Conservation (phyloP, 1,140 invertebrate genomes). For the Macrosteles quadrilineatus region DNA sequence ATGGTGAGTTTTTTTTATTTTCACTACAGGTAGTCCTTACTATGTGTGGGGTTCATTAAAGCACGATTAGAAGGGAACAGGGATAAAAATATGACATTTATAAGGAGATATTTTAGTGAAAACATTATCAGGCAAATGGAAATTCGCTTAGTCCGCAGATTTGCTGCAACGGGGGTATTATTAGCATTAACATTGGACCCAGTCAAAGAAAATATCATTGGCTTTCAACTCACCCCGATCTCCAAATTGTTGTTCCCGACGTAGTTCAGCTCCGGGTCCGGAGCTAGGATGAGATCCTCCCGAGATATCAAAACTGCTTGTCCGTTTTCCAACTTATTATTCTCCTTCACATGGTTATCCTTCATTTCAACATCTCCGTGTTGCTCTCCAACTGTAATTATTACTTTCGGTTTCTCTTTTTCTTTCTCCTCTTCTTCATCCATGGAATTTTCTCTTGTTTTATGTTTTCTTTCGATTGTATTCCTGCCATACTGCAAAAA, state of each 20-base stretch:
- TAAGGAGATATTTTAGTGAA: too few species aligned
- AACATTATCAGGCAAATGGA: too few species aligned
- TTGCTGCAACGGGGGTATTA: too few species aligned
- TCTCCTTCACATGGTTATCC: neutral
- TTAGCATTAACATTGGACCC: neutral
- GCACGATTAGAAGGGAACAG: too few species aligned
- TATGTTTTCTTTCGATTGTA: slow-evolving; percentile 67
- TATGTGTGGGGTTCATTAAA: too few species aligned
- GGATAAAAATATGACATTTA: neutral
- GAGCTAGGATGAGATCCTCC: slow-evolving; percentile 63
- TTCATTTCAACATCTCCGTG: slow-evolving; percentile 7
- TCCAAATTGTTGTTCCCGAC: slow-evolving; percentile 45
- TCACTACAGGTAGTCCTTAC: too few species aligned
- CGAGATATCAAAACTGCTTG: slow-evolving; percentile 56
- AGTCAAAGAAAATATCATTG: neutral
- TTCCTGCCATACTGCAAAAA: slow-evolving; percentile 70
- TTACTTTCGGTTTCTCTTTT: slow-evolving; percentile 55
- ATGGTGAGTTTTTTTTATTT: too few species aligned
- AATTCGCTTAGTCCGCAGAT: too few species aligned
- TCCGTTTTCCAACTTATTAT: slow-evolving; percentile 36
- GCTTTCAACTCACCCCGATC: slow-evolving; percentile 36
- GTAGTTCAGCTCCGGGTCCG: slow-evolving; percentile 57
- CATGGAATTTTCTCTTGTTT: slow-evolving; percentile 6
- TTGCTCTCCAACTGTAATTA: slow-evolving; percentile 54
- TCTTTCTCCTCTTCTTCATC: slow-evolving; percentile 40